phyloP scores from a whole-genome alignment of 2,797 vertebrate genomes.

The Oceanodroma leucorhoa region DNA sequence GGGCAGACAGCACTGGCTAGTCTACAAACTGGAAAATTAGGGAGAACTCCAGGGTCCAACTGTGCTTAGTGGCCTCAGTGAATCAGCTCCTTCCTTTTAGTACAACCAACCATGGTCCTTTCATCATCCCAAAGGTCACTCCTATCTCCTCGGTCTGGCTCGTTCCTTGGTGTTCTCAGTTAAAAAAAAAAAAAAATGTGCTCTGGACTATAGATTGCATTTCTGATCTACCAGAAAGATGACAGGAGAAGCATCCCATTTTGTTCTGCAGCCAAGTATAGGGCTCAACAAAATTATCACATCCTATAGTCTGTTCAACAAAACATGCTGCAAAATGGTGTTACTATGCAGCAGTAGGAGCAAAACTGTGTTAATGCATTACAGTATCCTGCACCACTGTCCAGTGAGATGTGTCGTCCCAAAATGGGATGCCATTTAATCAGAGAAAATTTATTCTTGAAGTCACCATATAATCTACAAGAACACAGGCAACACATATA shows the following conservation, averaged over 20 bases:
- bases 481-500: neutral
- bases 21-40: neutral
- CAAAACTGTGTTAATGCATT: neutral
- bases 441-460: neutral
- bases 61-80: neutral
- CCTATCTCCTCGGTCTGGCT: neutral
- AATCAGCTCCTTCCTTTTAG: neutral
- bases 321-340: neutral
- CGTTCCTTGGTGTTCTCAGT: neutral
- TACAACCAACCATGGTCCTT: neutral
- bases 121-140: neutral
- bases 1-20: neutral
- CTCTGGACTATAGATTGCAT: neutral
- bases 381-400: neutral
- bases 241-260: neutral
- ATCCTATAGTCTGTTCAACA: neutral
- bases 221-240: neutral
- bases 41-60: neutral
- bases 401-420: neutral
- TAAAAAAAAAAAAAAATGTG: neutral
- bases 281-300: neutral
- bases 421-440: neutral
- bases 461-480: neutral
- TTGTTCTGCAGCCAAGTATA: neutral
- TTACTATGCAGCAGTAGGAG: neutral